Percentiles rank a stretch among this genome's conserved stretches.
Conservation (phyloP, 92 coral and sea anemone genomes). For the Blastomussa wellsi region DNA sequence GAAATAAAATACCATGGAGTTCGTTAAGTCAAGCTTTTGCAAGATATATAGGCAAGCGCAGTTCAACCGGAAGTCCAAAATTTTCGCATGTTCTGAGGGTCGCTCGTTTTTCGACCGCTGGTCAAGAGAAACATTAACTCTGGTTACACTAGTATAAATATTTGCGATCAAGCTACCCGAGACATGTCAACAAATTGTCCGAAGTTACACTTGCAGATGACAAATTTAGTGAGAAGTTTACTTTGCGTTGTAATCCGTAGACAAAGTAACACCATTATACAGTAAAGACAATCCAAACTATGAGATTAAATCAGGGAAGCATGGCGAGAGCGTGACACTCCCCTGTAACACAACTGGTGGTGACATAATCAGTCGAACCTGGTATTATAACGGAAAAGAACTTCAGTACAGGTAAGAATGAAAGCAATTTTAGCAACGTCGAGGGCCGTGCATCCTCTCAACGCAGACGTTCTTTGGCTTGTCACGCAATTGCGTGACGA, state of each 20-base stretch:
- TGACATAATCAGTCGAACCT: conserved; percentile 3
- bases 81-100: too few relatives aligned
- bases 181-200: too few relatives aligned
- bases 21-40: too few relatives aligned
- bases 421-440: background rate
- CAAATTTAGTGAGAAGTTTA: background rate
- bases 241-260: conserved; percentile 6
- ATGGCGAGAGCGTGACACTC: conserved; percentile 25
- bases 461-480: background rate
- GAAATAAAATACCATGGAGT: too few relatives aligned
- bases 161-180: too few relatives aligned
- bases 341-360: conserved; percentile 44
- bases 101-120: too few relatives aligned
- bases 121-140: too few relatives aligned
- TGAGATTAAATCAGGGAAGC: conserved; percentile 23
- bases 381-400: conserved; percentile 32
- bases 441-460: background rate
- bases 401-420: conserved; percentile 12
- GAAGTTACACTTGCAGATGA: too few relatives aligned
- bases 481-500: too few relatives aligned
- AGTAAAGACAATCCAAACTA: background rate
- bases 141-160: too few relatives aligned
- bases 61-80: too few relatives aligned
- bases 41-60: too few relatives aligned
- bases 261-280: conserved; percentile 22